Conservation (phyloP, 53 echinoderm and acorn worm genomes). For the Pentamera pediparva region DNA sequence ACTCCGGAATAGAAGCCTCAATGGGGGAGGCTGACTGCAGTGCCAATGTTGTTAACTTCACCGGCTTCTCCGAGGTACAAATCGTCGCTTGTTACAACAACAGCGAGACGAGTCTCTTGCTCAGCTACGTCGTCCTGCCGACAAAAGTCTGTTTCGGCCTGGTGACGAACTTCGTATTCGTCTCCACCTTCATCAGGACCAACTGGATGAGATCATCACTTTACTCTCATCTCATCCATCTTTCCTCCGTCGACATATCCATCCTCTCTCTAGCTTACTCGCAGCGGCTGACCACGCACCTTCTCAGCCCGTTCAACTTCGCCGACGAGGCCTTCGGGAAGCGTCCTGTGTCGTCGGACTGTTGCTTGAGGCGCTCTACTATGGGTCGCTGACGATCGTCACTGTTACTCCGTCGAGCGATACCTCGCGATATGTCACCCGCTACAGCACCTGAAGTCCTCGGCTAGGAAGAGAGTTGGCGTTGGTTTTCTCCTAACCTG, state of each 20-base stretch:
- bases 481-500: not conserved
- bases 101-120: no score
- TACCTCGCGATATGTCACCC: slow-evolving; percentile 5
- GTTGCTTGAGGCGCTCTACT: not conserved
- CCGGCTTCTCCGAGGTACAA: no score
- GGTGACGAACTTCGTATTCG: not conserved
- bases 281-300: not conserved
- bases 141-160: not conserved
- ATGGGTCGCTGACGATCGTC: not conserved
- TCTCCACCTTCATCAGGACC: not conserved
- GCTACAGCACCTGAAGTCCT: not conserved
- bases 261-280: not conserved
- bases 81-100: no score
- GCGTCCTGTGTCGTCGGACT: not conserved
- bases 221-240: not conserved
- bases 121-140: not conserved
- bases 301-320: not conserved
- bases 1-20: no score
- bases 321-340: not conserved
- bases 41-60: no score
- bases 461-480: not conserved
- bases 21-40: no score
- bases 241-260: not conserved
- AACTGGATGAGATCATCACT: not conserved
- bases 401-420: not conserved